Percentiles rank a stretch among this genome's conserved stretches.
These are phyloP conservation scores for Pimephales promelas DNA, from an alignment of 2,113 vertebrate genomes.

Conservation along the genomic window DNA sequence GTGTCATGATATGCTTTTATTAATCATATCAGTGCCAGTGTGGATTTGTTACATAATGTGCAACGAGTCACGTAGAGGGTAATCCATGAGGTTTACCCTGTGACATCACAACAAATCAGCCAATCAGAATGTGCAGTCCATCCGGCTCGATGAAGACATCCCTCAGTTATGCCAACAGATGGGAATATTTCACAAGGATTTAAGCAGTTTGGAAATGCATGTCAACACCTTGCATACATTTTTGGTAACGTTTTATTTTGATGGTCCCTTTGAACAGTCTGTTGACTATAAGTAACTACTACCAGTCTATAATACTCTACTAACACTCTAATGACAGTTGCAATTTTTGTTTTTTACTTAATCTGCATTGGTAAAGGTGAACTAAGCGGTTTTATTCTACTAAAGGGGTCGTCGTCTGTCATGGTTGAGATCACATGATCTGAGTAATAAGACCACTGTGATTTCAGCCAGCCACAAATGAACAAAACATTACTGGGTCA, in stretches of 20 bases:
- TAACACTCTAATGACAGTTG: no score
- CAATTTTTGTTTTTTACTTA: no score
- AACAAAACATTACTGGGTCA: background rate
- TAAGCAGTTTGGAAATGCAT: background rate
- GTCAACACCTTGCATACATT: background rate
- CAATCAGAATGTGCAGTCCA: constrained; percentile 26
- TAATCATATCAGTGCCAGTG: constrained; percentile 43
- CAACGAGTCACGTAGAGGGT: constrained; percentile 49
- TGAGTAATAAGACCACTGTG: background rate
- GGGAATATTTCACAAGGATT: constrained; percentile 8
- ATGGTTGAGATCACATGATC: background rate
- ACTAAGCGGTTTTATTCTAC: background rate
- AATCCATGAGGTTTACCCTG: constrained; percentile 34
- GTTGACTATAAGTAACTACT: no score
- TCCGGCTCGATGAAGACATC: background rate
- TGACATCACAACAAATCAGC: constrained; percentile 24
- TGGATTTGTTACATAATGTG: constrained; percentile 64
- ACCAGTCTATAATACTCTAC: no score
- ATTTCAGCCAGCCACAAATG: background rate
- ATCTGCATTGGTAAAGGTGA: background rate
- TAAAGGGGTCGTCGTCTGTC: background rate
- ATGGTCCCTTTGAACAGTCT: no score
- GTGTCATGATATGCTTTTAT: background rate
- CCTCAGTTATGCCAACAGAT: constrained; percentile 21
- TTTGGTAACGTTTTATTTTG: no score